A percentile compares a stretch with the other conserved stretches of the same genome.
Conservation (phyloP, 2,113 vertebrate species). For the Leucopternis melanops region DNA sequence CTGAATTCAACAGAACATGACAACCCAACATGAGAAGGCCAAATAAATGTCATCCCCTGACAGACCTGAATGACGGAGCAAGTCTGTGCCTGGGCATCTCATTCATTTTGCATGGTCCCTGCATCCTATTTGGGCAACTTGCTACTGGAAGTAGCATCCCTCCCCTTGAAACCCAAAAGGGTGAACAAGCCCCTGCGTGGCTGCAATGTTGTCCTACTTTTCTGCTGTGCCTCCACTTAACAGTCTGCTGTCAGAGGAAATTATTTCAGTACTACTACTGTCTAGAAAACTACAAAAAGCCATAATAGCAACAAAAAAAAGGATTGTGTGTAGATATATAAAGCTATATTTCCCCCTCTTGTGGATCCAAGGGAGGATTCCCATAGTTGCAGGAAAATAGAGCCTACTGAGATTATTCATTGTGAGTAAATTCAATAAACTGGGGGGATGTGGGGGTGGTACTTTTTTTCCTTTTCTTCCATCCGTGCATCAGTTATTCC, state of each 20-base stretch:
- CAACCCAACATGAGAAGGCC: not conserved
- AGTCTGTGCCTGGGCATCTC: not conserved
- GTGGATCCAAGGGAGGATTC: constrained; percentile 3
- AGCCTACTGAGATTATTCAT: not conserved
- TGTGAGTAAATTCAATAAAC: not conserved
- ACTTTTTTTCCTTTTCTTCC: not conserved
- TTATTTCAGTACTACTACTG: constrained; percentile 42
- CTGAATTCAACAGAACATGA: not conserved
- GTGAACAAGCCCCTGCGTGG: not conserved
- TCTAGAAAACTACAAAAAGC: constrained; percentile 50
- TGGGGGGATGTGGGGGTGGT: not conserved
- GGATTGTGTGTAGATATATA: not conserved
- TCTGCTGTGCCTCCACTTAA: constrained; percentile 25
- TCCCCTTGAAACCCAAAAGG: not conserved
- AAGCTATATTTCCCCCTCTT: not conserved
- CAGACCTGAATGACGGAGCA: not conserved
- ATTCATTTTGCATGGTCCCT: not conserved
- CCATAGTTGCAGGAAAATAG: not conserved
- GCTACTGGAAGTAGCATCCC: not conserved
- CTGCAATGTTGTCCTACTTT: not conserved
- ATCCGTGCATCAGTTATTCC: not conserved
- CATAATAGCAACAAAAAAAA: not conserved
- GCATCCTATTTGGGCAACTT: not conserved
- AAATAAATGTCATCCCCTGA: constrained; percentile 6
- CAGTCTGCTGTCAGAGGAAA: constrained; percentile 51